Evolutionary conservation across 1,140 invertebrate genomes (phyloP), one percentile per base, ranked within the genome.

Genomic region (Maconellicoccus hirsutus): DNA sequence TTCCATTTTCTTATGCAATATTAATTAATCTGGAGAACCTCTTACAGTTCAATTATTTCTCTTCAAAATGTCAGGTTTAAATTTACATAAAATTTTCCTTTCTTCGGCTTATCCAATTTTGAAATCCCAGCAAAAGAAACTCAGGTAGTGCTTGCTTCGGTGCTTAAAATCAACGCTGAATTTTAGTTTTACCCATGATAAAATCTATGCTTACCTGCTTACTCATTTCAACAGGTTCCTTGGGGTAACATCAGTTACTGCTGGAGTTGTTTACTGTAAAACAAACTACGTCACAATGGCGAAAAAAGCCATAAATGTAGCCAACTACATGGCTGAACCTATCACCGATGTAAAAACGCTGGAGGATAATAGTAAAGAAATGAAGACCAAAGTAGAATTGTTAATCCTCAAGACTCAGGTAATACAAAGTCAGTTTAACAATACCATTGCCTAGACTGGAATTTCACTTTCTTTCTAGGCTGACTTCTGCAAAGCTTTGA

Each of bases 381-480:
- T 96, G 90, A 93, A 89, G 78, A 86, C 86, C 1, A 89, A 86
- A 78, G 94, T 97, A 91, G 94, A 97, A 80, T 76, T 94, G 8
- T 81, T 96, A 77, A 94, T 98, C 25, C 86, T 96, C 86, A 88
- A 87, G 79, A 90, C 94, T 72, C 94, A 84, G 78, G 83, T 84
- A n/a, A 61, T 61, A 19, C 29, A 14, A 16, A 22, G 22, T 33
- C 4, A 39, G 16, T 22, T 25, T n/a, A 63, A 66, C 29, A 8
- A 7, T 25, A 26, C 0, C 33, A 69, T 42, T 26, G 16, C 21
- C 25, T 27, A 25, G 59, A 59, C 14, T 25, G 19, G 1, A 63
- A 25, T 71, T 19, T 0, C 29, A 25, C 6, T 14, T 52, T 19
- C 14, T 39, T 69, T 12, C 72, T 73, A 98, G 83, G 84, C 86